Percentiles rank a stretch among this genome's conserved stretches.
Evolutionary conservation across 1,140 invertebrate genomes (phyloP).

Genomic region (Chrysoperla carnea): DNA sequence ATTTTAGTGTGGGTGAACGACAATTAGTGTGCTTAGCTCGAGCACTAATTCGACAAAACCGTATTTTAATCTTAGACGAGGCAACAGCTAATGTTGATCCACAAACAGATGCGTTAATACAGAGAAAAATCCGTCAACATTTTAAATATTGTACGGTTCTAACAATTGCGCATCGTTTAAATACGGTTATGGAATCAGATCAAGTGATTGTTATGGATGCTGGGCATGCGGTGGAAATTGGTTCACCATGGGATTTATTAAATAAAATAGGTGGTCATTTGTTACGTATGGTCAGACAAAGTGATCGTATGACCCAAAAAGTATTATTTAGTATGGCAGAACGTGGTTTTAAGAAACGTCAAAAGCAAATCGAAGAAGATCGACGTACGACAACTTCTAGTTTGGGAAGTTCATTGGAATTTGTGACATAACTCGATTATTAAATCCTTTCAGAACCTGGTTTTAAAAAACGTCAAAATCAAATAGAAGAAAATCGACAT

Average conservation of each 20-base stretch:
- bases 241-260: slow-evolving; percentile 45
- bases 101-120: slow-evolving; percentile 48
- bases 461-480: too few species aligned
- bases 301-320: slow-evolving; percentile 19
- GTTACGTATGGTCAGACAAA: slow-evolving; percentile 46
- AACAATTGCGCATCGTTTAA: slow-evolving; percentile 67
- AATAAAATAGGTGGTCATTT: slow-evolving; percentile 41
- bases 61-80: slow-evolving; percentile 63
- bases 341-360: too few species aligned
- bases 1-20: slow-evolving; percentile 61
- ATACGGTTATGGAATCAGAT: slow-evolving; percentile 68
- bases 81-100: slow-evolving; percentile 53
- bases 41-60: slow-evolving; percentile 53
- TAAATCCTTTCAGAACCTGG: too few species aligned
- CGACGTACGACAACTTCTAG: too few species aligned
- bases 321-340: too few species aligned
- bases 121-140: slow-evolving; percentile 44
- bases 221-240: slow-evolving; percentile 46
- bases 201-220: slow-evolving; percentile 55
- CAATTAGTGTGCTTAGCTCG: slow-evolving; percentile 64
- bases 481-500: too few species aligned
- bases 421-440: too few species aligned
- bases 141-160: slow-evolving; percentile 59
- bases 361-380: too few species aligned
- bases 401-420: too few species aligned